phyloP scores from a whole-genome alignment of 2,888 invertebrate genomes.

The Ectobius pallidus region DNA sequence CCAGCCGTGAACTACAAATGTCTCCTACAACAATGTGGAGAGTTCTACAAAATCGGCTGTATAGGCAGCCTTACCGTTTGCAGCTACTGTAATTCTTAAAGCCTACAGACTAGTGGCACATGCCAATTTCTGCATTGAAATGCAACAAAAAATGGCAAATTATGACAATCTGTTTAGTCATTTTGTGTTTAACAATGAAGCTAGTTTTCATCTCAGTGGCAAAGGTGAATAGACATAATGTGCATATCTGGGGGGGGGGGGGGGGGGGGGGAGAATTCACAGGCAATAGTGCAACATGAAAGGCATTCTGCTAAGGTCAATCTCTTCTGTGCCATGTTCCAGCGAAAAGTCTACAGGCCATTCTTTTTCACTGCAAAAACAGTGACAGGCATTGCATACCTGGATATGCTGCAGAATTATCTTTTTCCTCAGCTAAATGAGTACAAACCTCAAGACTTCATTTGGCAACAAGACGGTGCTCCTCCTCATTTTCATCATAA shows the following conservation, averaged over 20 bases:
- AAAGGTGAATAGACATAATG: background rate
- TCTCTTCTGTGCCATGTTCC: background rate
- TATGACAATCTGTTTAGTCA: no score
- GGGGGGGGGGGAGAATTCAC: background rate
- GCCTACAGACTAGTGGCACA: background rate
- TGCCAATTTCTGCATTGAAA: no score
- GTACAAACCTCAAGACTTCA: no score
- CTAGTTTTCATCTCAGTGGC: background rate
- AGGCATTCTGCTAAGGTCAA: background rate
- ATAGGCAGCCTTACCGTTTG: background rate
- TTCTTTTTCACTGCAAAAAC: background rate
- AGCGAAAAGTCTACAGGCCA: background rate
- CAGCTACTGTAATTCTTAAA: background rate
- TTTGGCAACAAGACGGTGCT: no score
- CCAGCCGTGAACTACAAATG: no score
- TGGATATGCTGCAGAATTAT: no score
- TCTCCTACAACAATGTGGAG: no score
- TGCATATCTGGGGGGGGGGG: no score
- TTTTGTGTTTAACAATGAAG: no score
- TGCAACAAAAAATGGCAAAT: no score
- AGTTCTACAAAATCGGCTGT: background rate
- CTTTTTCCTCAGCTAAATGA: no score
- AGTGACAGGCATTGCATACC: no score
- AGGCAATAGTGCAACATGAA: background rate
- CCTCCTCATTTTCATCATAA: background rate